Percentiles rank a stretch among this genome's conserved stretches.
Conservation (phyloP, 2,797 vertebrate genomes). For the Vultur gryphus region DNA sequence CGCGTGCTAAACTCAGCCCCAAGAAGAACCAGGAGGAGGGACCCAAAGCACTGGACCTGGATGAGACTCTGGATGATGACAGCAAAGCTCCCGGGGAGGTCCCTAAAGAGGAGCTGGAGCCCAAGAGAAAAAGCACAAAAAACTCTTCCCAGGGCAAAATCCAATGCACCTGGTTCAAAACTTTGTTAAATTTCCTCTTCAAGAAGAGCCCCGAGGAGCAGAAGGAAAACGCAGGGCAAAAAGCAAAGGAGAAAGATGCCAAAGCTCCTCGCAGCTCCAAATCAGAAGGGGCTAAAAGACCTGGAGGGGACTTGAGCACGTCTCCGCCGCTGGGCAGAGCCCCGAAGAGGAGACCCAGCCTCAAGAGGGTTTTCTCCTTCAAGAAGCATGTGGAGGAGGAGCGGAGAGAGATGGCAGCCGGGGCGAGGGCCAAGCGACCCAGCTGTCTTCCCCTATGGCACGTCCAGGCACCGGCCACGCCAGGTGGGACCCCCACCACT, state of each 20-base stretch:
- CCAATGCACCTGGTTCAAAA: slow-evolving; percentile 75
- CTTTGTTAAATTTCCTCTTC: slow-evolving; percentile 72
- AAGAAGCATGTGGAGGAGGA: slow-evolving; percentile 49
- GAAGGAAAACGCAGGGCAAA: slow-evolving; percentile 54
- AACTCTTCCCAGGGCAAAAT: slow-evolving; percentile 48
- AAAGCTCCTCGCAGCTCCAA: neutral
- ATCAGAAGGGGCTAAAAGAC: neutral
- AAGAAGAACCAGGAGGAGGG: neutral
- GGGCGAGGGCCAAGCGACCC: slow-evolving; percentile 23
- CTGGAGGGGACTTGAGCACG: neutral
- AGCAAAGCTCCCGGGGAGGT: neutral
- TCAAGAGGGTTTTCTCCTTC: slow-evolving; percentile 67
- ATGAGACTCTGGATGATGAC: neutral
- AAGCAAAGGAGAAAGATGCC: slow-evolving; percentile 36
- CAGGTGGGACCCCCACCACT: slow-evolving; percentile 3
- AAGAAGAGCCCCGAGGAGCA: slow-evolving; percentile 74
- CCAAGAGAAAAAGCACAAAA: slow-evolving; percentile 60
- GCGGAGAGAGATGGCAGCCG: neutral
- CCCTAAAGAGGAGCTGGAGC: neutral
- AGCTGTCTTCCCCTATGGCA: slow-evolving; percentile 63
- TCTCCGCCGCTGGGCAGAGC: neutral
- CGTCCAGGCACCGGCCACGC: neutral
- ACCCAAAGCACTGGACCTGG: neutral
- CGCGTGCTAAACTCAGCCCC: neutral
- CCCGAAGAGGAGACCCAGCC: slow-evolving; percentile 63